phyloP scores from a whole-genome alignment of 2,888 invertebrate genomes.

The Folsomia candida region DNA sequence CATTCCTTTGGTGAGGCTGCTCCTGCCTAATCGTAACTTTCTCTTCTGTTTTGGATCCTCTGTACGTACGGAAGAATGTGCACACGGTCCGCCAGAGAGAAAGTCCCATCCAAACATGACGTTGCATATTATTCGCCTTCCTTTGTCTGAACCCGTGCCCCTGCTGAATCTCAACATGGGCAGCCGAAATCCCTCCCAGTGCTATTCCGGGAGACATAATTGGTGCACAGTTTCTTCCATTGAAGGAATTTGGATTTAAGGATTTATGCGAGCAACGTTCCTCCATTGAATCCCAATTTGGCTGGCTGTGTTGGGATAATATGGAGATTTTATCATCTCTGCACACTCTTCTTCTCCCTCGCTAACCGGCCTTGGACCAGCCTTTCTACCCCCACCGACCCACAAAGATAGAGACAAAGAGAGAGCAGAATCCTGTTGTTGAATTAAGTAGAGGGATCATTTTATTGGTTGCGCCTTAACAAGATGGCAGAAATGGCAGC shows the following conservation, averaged over 20 bases:
- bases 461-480: not conserved
- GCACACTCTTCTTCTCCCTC: not conserved
- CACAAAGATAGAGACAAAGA: no score
- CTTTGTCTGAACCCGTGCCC: no score
- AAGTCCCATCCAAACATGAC: no score
- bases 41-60: no score
- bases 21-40: not conserved
- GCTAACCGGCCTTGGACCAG: no score
- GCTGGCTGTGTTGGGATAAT: not conserved
- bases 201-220: not conserved
- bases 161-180: no score
- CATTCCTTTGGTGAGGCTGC: not conserved
- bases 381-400: not conserved
- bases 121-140: no score
- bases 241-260: constrained; percentile 4
- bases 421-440: not conserved
- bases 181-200: no score
- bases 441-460: not conserved
- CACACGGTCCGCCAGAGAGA: not conserved
- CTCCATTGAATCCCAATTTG: constrained; percentile 3
- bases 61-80: not conserved
- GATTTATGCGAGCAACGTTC: not conserved
- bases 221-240: not conserved
- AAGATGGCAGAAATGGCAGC: not conserved
- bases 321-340: not conserved